Percentiles rank a stretch among this genome's conserved stretches.
phyloP scores from a whole-genome alignment of 2,113 vertebrate species.

The Xiphophorus hellerii region DNA sequence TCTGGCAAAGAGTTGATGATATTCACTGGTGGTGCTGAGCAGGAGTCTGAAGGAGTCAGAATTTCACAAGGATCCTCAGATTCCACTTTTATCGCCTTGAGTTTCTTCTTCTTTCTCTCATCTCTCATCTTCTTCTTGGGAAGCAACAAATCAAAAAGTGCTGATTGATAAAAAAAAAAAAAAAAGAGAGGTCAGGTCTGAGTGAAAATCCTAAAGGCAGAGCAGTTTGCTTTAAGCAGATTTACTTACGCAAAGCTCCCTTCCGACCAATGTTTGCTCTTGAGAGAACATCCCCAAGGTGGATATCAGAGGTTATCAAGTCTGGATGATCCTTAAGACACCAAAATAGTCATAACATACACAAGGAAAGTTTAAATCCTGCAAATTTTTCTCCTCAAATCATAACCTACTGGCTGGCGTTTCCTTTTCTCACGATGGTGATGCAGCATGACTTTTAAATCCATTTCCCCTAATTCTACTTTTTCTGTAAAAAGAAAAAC shows the following conservation, averaged over 20 bases:
- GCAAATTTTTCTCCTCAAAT: background rate
- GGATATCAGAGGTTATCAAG: slow-evolving; percentile 89
- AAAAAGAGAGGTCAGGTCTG: background rate
- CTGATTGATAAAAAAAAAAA: slow-evolving; percentile 58
- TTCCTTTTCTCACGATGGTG: slow-evolving; percentile 95
- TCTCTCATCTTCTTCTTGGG: slow-evolving; percentile 93
- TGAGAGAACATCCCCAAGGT: slow-evolving; percentile 91
- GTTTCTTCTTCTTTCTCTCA: slow-evolving; percentile 91
- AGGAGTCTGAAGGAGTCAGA: slow-evolving; percentile 71
- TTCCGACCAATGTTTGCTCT: slow-evolving; percentile 93
- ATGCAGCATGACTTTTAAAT: slow-evolving; percentile 89
- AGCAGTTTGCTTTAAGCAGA: background rate
- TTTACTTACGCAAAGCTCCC: slow-evolving; percentile 85
- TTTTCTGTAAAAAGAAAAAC: slow-evolving; percentile 81
- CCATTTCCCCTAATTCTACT: slow-evolving; percentile 88
- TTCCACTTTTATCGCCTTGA: slow-evolving; percentile 90
- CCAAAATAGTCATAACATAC: slow-evolving; percentile 9
- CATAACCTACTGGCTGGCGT: slow-evolving; percentile 87
- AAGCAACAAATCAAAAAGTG: slow-evolving; percentile 87
- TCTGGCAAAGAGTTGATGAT: slow-evolving; percentile 76
- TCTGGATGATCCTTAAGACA: slow-evolving; percentile 92
- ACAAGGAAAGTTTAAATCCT: background rate
- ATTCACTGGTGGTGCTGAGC: slow-evolving; percentile 53
- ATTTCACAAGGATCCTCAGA: slow-evolving; percentile 88
- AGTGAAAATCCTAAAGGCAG: background rate